These are phyloP conservation scores for Magallana ariakensis DNA, from an alignment of 1,140 invertebrate species.

Conservation along the genomic window DNA sequence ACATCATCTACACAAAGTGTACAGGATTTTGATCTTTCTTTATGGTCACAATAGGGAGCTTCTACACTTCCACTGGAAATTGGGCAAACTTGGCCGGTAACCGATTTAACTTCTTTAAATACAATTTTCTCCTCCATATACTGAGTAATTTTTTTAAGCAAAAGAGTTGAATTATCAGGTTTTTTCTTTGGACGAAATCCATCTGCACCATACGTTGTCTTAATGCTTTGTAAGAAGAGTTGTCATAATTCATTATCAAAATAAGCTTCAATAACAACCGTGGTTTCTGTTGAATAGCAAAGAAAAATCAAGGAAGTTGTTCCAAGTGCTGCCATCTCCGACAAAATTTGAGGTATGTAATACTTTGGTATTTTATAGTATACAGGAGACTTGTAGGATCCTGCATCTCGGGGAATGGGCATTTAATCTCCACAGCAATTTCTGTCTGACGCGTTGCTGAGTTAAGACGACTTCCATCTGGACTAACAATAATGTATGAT, in stretches of 20 bases:
- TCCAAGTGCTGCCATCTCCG: conserved; percentile 25
- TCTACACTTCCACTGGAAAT: neutral
- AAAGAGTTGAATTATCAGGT: neutral
- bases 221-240: neutral
- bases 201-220: neutral
- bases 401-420: neutral
- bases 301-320: neutral
- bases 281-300: conserved; percentile 18
- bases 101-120: conserved; percentile 36
- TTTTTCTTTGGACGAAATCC: neutral
- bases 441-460: neutral
- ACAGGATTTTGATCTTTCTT: neutral
- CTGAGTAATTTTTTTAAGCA: neutral
- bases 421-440: neutral
- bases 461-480: conserved; percentile 16
- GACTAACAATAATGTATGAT: conserved; percentile 27
- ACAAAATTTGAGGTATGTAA: conserved; percentile 41
- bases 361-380: conserved; percentile 39
- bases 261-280: neutral
- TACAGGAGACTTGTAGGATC: conserved; percentile 11
- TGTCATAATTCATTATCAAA: conserved; percentile 15
- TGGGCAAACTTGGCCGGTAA: neutral
- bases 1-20: neutral
- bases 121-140: neutral
- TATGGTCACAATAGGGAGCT: neutral